These are phyloP conservation scores for Actinostola sp. DNA, from an alignment of 92 coral and sea anemone genomes.

Conservation along the genomic window DNA sequence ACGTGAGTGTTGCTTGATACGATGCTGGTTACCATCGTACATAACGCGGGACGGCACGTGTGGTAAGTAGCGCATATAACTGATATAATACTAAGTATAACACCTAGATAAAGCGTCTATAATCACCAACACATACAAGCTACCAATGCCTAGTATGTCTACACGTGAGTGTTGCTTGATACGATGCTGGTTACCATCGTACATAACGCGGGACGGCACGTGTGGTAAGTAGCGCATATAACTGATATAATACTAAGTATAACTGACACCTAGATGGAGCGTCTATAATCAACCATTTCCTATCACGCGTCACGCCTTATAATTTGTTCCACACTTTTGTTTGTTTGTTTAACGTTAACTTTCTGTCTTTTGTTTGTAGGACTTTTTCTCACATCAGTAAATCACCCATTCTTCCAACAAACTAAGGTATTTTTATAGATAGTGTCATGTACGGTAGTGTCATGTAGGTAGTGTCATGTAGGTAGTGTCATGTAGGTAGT, in stretches of 20 bases:
- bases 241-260: too few species aligned
- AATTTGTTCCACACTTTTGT: too few species aligned
- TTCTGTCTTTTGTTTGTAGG: conserved; percentile 24
- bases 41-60: conserved; percentile 66
- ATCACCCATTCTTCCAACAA: conserved; percentile 33
- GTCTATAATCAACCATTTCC: conserved; percentile 53
- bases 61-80: conserved; percentile 46
- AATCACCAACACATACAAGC: conserved; percentile 70
- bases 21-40: conserved; percentile 88
- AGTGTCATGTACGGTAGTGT: too few species aligned
- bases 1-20: conserved; percentile 79
- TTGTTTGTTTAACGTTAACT: not conserved
- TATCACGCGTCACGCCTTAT: too few species aligned
- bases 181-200: conserved; percentile 87
- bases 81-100: too few species aligned
- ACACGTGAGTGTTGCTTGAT: conserved; percentile 80
- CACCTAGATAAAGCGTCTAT: conserved; percentile 68
- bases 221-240: conserved; percentile 55
- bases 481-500: too few species aligned
- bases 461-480: too few species aligned
- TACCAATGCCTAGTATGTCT: conserved; percentile 86
- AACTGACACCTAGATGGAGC: too few species aligned
- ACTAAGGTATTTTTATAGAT: conserved; percentile 31
- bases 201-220: conserved; percentile 63
- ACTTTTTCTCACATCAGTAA: conserved; percentile 50